Conservation (phyloP, 2,888 invertebrate genomes). For the Gryllus longicercus region DNA sequence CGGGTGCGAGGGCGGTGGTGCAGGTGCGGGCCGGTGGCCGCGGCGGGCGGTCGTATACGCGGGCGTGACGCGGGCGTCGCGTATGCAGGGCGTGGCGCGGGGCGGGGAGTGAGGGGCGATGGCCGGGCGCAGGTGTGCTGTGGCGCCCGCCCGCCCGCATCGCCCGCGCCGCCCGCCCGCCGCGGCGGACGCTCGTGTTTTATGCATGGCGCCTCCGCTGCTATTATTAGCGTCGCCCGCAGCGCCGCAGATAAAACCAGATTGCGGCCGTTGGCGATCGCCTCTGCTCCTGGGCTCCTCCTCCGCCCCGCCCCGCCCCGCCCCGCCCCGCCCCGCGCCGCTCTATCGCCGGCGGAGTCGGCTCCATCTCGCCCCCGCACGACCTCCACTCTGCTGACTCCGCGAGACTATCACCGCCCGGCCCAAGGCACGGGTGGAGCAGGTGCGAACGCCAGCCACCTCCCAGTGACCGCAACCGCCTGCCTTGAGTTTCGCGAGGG, state of each 20-base stretch:
- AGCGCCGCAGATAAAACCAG: no score
- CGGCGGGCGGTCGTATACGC: background rate
- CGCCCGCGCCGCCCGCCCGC: background rate
- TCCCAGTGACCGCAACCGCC: no score
- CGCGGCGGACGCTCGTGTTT: background rate
- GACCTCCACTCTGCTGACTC: no score
- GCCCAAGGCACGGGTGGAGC: no score
- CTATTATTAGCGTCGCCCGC: background rate
- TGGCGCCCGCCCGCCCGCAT: background rate
- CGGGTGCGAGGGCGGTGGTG: background rate
- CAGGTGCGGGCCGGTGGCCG: background rate
- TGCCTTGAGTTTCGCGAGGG: no score
- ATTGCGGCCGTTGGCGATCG: no score
- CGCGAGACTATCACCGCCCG: no score
- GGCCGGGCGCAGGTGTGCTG: background rate
- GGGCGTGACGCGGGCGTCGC: background rate
- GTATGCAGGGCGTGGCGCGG: background rate
- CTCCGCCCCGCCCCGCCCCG: no score
- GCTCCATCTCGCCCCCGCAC: no score
- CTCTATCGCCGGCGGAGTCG: no score
- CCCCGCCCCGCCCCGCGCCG: no score
- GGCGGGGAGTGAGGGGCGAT: background rate
- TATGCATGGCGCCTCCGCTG: constrained; percentile 17
- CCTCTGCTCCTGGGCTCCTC: background rate
- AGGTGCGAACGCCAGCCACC: no score